These are phyloP conservation scores for Pangasius macronema DNA, from an alignment of 2,797 vertebrate genomes.

Conservation along the genomic window DNA sequence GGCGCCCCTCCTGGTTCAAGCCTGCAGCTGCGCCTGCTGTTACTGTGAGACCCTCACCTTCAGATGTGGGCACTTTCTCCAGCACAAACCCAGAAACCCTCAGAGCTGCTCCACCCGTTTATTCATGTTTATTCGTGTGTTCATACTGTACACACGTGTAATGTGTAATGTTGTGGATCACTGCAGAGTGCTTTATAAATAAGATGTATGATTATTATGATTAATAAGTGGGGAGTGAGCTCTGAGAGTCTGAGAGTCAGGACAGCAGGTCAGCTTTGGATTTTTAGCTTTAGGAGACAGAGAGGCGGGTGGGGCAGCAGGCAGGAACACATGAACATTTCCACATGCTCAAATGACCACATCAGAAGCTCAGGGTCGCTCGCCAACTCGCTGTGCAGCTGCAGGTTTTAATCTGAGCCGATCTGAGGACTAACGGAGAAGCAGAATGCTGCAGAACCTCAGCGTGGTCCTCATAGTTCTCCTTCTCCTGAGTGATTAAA, in stretches of 20 bases:
- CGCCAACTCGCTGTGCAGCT: conserved; percentile 72
- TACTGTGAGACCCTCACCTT: not conserved
- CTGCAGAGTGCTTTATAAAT: not conserved
- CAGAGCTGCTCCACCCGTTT: not conserved
- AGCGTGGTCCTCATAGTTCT: not conserved
- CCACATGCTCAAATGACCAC: conserved; percentile 74
- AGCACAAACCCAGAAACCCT: not conserved
- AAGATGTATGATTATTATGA: not conserved
- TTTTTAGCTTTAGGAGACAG: not conserved
- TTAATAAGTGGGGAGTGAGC: not conserved
- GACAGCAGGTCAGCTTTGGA: not conserved
- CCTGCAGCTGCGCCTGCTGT: not conserved
- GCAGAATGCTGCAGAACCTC: not conserved
- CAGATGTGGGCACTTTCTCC: not conserved
- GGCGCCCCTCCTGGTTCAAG: not conserved
- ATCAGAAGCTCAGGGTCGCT: conserved; percentile 68
- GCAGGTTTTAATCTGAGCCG: conserved; percentile 60
- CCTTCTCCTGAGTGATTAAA: conserved; percentile 26
- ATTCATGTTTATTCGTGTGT: not conserved
- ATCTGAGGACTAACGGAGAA: conserved; percentile 59
- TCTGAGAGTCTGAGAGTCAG: not conserved
- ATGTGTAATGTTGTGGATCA: not conserved
- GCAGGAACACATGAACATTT: conserved; percentile 70
- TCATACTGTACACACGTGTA: not conserved
- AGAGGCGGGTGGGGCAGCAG: conserved; percentile 26